These are phyloP conservation scores for Gymnarchus niloticus DNA, from an alignment of 2,113 vertebrate species.

Conservation along the genomic window DNA sequence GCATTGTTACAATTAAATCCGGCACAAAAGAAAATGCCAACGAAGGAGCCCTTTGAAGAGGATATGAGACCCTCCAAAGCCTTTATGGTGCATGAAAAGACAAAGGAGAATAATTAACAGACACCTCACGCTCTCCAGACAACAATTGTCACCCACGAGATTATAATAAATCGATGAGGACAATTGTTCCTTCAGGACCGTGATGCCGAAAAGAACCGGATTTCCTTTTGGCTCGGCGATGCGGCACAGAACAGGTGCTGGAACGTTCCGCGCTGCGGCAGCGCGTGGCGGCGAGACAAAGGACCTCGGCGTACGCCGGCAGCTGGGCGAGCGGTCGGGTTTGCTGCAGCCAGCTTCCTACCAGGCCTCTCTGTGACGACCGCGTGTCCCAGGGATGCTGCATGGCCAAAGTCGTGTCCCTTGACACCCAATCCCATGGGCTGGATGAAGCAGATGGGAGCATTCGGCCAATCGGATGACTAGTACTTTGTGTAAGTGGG, in stretches of 20 bases:
- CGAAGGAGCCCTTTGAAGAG: neutral
- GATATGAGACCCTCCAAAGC: too few species aligned
- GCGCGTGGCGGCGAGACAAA: neutral
- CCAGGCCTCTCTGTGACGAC: neutral
- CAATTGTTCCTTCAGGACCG: neutral
- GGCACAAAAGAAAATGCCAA: neutral
- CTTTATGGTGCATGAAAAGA: neutral
- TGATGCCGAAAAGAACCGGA: neutral
- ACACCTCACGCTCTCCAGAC: neutral
- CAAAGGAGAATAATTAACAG: neutral
- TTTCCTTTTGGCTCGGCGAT: neutral
- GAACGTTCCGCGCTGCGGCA: neutral
- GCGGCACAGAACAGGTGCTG: neutral
- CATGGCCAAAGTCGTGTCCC: too few species aligned
- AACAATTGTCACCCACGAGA: neutral
- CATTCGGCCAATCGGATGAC: neutral
- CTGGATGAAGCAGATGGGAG: neutral
- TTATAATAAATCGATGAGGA: neutral
- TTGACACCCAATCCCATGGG: neutral
- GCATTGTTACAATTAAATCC: neutral
- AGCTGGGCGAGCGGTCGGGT: neutral
- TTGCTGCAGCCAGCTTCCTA: neutral
- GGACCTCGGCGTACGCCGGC: too few species aligned
- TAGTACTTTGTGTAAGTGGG: neutral
- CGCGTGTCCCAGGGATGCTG: neutral